These are phyloP conservation scores for Ginglymostoma cirratum DNA, from an alignment of 2,113 vertebrate genomes.

Conservation along the genomic window DNA sequence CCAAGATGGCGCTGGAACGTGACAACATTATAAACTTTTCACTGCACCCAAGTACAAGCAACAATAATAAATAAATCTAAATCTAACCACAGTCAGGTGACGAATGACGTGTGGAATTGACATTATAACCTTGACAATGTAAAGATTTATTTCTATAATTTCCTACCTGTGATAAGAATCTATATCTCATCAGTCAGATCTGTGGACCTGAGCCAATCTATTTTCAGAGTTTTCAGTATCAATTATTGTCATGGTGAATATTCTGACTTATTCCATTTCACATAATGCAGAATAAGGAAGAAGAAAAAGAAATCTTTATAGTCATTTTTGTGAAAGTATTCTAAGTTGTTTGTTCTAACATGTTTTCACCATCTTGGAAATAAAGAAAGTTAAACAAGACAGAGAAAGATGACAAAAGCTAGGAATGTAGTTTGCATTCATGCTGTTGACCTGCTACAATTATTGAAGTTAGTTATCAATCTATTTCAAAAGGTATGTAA, in stretches of 20 bases:
- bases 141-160: neutral
- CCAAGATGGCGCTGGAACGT: too few relatives aligned
- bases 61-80: too few relatives aligned
- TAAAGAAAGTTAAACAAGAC: neutral
- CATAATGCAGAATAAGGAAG: neutral
- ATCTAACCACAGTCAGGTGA: neutral
- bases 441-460: neutral
- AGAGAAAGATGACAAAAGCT: neutral
- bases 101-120: neutral
- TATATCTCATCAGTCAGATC: neutral
- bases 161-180: neutral
- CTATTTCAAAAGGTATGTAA: neutral
- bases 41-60: too few relatives aligned
- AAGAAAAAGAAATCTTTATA: neutral
- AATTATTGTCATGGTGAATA: neutral
- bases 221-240: constrained; percentile 14
- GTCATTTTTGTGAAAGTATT: neutral
- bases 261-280: neutral
- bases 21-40: too few relatives aligned
- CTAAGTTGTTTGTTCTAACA: neutral
- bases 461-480: neutral
- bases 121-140: neutral
- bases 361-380: neutral
- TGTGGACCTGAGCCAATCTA: constrained; percentile 10
- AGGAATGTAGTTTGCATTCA: neutral